Percentiles rank a stretch among this genome's conserved stretches.
These are phyloP conservation scores for Labroides dimidiatus DNA, from an alignment of 2,797 vertebrate species.

Conservation along the genomic window DNA sequence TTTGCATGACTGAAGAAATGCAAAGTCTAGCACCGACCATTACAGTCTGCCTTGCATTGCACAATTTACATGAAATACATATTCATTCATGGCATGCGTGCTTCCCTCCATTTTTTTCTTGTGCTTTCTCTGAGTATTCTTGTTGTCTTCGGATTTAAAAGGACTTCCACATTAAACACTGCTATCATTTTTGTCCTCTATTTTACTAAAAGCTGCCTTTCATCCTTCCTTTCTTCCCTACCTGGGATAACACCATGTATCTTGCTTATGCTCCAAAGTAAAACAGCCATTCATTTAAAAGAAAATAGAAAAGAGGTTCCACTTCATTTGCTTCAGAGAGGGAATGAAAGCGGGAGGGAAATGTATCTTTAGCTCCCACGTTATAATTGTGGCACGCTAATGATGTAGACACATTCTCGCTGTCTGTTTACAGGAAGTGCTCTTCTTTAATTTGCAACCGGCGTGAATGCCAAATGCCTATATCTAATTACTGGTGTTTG, in stretches of 20 bases:
- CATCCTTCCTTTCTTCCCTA: constrained; percentile 19
- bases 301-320: constrained; percentile 44
- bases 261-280: constrained; percentile 30
- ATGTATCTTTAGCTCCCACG: constrained; percentile 83
- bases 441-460: constrained; percentile 80
- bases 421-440: constrained; percentile 82
- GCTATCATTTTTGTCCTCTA: constrained; percentile 8
- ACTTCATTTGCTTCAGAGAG: constrained; percentile 74
- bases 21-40: constrained; percentile 67
- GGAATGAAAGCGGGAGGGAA: constrained; percentile 62
- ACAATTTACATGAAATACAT: constrained; percentile 77
- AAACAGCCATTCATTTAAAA: constrained; percentile 25
- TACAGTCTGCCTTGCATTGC: constrained; percentile 61
- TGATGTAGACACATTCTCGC: constrained; percentile 82
- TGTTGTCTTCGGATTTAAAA: constrained; percentile 12
- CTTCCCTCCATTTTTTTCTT: constrained; percentile 6
- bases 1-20: constrained; percentile 78
- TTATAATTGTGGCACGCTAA: constrained; percentile 85
- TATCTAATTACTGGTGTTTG: constrained; percentile 84
- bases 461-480: constrained; percentile 76
- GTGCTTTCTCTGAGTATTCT: constrained; percentile 11
- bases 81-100: constrained; percentile 64
- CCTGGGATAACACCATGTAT: constrained; percentile 25
- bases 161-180: constrained; percentile 9
- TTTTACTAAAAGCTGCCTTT: constrained; percentile 20